A percentile compares a stretch with the other conserved stretches of the same genome.
These are phyloP conservation scores for Chamaetylas fuelleborni DNA, from an alignment of 2,113 vertebrate genomes.

Conservation along the genomic window DNA sequence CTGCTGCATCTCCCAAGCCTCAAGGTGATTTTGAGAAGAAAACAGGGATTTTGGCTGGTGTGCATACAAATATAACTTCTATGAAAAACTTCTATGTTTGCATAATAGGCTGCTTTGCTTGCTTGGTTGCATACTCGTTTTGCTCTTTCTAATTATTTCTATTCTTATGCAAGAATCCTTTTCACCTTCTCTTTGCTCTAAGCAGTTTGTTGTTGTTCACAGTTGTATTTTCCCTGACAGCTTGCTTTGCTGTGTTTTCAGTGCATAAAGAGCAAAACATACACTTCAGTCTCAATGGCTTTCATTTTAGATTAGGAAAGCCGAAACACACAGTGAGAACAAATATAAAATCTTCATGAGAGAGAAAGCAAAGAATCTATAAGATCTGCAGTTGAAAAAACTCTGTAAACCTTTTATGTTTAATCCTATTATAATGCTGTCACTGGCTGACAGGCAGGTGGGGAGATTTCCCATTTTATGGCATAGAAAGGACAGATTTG, in stretches of 20 bases:
- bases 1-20: background rate
- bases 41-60: background rate
- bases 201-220: conserved; percentile 41
- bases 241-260: conserved; percentile 39
- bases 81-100: background rate
- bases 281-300: conserved; percentile 18
- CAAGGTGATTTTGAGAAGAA: background rate
- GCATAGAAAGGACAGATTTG: background rate
- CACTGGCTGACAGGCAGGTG: conserved; percentile 20
- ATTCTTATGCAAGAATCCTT: background rate
- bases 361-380: conserved; percentile 9
- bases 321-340: conserved; percentile 50
- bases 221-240: conserved; percentile 46
- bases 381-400: conserved; percentile 46
- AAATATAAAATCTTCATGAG: conserved; percentile 62
- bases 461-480: conserved; percentile 22
- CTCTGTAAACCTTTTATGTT: conserved; percentile 46
- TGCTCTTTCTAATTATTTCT: conserved; percentile 36
- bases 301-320: conserved; percentile 53
- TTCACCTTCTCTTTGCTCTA: conserved; percentile 16
- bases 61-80: too few species aligned
- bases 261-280: conserved; percentile 42
- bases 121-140: background rate
- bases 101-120: background rate
- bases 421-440: conserved; percentile 44